Evolutionary conservation across 2,888 invertebrate species (phyloP).

Genomic region (Amphiduros pacificus): DNA sequence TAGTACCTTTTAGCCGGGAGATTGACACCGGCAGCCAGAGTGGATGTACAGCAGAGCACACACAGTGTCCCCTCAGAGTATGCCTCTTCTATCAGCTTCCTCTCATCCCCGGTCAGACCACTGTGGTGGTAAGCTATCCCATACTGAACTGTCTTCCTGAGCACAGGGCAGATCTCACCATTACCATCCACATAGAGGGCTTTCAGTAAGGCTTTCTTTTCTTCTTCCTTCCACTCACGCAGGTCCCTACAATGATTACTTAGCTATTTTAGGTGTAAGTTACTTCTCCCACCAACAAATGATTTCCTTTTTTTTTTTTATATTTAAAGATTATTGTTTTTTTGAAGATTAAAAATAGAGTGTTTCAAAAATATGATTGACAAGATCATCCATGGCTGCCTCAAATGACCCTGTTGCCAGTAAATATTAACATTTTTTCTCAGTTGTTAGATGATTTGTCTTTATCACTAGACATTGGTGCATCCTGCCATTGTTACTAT

Average conservation of each 20-base stretch:
- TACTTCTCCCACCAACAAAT: no score
- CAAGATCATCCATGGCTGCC: no score
- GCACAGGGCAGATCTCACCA: constrained; percentile 68
- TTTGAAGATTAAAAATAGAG: no score
- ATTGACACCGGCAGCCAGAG: constrained; percentile 96
- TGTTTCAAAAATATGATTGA: no score
- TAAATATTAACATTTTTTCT: no score
- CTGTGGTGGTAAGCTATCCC: constrained; percentile 92
- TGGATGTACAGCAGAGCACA: constrained; percentile 92
- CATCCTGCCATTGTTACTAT: no score
- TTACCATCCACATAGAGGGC: constrained; percentile 70
- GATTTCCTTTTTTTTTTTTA: no score
- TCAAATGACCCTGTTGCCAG: no score
- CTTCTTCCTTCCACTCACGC: constrained; percentile 9
- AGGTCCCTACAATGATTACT: not conserved
- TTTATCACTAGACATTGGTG: no score
- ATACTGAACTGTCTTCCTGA: constrained; percentile 71
- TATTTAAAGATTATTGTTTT: no score
- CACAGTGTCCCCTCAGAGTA: constrained; percentile 82
- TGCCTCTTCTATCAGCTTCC: constrained; percentile 75
- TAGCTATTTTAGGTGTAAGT: not conserved
- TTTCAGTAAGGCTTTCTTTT: constrained; percentile 66
- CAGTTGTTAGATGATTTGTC: no score
- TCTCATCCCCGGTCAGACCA: constrained; percentile 83
- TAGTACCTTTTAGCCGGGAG: constrained; percentile 78